phyloP scores from a whole-genome alignment of 2,797 vertebrate species.

The Onychomys arenicola region DNA sequence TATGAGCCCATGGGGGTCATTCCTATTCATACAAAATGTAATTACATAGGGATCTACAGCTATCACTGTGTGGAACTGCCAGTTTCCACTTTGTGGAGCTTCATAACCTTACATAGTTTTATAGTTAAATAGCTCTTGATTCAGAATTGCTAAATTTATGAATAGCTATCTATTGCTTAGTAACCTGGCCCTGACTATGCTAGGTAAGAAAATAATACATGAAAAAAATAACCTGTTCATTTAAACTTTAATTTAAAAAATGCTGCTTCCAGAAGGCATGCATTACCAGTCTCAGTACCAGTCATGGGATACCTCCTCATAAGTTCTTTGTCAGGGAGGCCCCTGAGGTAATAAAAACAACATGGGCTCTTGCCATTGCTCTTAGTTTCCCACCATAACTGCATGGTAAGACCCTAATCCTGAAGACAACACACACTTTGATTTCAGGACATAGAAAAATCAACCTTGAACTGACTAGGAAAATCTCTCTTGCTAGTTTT shows the following conservation, averaged over 20 bases:
- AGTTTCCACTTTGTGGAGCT: slow-evolving; percentile 15
- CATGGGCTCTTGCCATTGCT: neutral
- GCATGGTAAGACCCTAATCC: too few species aligned
- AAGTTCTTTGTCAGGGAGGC: neutral
- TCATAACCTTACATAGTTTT: neutral
- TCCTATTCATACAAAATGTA: neutral
- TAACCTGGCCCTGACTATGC: slow-evolving; percentile 15
- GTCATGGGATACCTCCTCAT: neutral
- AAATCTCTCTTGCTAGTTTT: neutral
- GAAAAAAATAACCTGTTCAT: slow-evolving; percentile 35
- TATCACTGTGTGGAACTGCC: neutral
- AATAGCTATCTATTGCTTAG: neutral
- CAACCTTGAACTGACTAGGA: neutral
- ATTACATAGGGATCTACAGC: slow-evolving; percentile 3
- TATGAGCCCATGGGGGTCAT: neutral
- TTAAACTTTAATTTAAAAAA: neutral
- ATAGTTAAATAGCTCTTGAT: neutral
- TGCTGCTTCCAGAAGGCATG: neutral
- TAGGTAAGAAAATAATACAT: slow-evolving; percentile 34
- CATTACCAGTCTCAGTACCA: neutral
- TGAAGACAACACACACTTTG: neutral
- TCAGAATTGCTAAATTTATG: slow-evolving; percentile 15
- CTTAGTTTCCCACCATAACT: neutral
- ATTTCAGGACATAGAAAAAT: neutral
- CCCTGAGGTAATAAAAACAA: neutral